Conservation (phyloP, 2,113 vertebrate genomes). For the Lepidiolamprologus cunningtoni region DNA sequence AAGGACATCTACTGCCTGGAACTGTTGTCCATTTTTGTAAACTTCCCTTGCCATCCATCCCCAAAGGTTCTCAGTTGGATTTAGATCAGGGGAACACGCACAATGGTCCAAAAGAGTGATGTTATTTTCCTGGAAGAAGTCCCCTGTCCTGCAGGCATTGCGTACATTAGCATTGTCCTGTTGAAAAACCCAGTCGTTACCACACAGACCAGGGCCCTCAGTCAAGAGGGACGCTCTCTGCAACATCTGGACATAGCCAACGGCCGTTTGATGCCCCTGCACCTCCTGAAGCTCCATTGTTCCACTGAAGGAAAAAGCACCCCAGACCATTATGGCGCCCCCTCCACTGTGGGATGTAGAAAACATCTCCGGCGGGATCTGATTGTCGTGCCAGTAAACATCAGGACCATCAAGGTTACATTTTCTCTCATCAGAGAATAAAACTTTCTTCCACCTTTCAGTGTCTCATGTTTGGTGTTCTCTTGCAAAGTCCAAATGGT, state of each 20-base stretch:
- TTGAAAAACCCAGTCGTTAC: not conserved
- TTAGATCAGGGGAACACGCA: accelerated
- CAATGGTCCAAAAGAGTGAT: not conserved
- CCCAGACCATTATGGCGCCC: not conserved
- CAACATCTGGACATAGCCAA: not conserved
- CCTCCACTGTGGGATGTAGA: accelerated
- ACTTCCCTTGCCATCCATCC: not conserved
- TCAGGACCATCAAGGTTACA: not conserved
- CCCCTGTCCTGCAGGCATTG: not conserved
- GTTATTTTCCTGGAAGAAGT: not conserved
- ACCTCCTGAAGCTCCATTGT: not conserved
- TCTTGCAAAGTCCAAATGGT: accelerated
- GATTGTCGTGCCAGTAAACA: accelerated
- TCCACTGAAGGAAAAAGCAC: not conserved
- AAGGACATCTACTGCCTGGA: not conserved
- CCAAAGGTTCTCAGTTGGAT: not conserved
- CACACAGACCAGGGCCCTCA: not conserved
- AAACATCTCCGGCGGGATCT: accelerated
- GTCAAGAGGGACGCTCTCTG: accelerated
- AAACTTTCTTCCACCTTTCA: not conserved
- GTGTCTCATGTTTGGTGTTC: not conserved
- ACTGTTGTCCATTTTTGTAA: not conserved
- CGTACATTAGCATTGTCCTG: not conserved
- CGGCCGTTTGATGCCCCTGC: accelerated
- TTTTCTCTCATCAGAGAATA: not conserved